These are phyloP conservation scores for Eufriesea mexicana DNA, from an alignment of 1,140 invertebrate genomes.

Conservation along the genomic window DNA sequence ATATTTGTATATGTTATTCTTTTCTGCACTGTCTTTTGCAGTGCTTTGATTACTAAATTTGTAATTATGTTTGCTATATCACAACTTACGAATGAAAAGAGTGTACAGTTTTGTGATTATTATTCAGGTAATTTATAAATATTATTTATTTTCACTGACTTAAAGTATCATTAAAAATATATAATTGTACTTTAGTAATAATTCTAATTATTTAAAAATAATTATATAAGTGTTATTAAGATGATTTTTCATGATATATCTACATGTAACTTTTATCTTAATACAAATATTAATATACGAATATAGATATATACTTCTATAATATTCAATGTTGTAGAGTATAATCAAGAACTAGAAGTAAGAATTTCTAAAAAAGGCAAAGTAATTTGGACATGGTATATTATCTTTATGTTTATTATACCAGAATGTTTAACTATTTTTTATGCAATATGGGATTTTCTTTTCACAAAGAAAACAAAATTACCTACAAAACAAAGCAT, in stretches of 20 bases:
- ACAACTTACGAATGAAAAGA: constrained; percentile 88
- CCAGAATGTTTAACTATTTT: constrained; percentile 92
- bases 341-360: not conserved
- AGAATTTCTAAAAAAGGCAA: constrained; percentile 86
- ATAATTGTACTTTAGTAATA: constrained; percentile 73
- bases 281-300: constrained; percentile 68
- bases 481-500: constrained; percentile 83
- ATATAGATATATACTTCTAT: not conserved
- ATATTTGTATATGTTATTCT: constrained; percentile 90
- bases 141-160: not conserved
- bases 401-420: constrained; percentile 90
- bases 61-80: constrained; percentile 93
- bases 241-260: not conserved
- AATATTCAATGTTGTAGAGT: constrained; percentile 2
- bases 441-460: constrained; percentile 89
- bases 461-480: constrained; percentile 90
- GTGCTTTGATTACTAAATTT: constrained; percentile 90
- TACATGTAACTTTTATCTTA: too few species aligned
- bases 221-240: not conserved
- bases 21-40: constrained; percentile 89
- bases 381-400: constrained; percentile 95
- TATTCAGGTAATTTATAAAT: constrained; percentile 84
- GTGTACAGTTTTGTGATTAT: constrained; percentile 89
- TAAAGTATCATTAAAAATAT: not conserved
- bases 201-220: not conserved